phyloP scores from a whole-genome alignment of 35 echinoderm and acorn worm species.

The Stichopus chloronotus region DNA sequence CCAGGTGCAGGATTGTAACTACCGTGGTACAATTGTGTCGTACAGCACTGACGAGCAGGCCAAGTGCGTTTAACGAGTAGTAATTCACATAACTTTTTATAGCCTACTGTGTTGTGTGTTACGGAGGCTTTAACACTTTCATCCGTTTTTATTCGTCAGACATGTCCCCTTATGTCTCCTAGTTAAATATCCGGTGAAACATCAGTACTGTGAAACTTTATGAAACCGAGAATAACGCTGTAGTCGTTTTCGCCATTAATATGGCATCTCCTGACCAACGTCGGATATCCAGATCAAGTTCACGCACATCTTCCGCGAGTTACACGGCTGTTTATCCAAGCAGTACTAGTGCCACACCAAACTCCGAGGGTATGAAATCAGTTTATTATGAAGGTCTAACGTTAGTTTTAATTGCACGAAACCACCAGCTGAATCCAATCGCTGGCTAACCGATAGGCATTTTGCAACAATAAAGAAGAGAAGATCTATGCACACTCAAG shows the following conservation, averaged over 20 bases:
- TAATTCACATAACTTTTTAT: too few relatives aligned
- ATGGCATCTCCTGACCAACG: slow-evolving; percentile 15
- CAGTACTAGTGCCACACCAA: slow-evolving; percentile 17
- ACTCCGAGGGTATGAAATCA: slow-evolving; percentile 8
- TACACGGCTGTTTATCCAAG: slow-evolving; percentile 28
- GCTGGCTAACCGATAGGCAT: neutral
- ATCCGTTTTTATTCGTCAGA: neutral
- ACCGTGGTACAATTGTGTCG: too few relatives aligned
- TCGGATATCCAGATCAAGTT: slow-evolving; percentile 14
- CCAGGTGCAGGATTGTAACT: too few relatives aligned
- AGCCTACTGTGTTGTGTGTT: too few relatives aligned
- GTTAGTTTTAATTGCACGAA: neutral
- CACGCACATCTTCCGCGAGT: neutral
- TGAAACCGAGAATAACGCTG: neutral
- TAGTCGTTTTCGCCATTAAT: neutral
- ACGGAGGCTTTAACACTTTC: too few relatives aligned
- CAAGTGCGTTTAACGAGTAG: too few relatives aligned
- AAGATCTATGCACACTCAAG: neutral
- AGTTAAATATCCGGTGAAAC: neutral
- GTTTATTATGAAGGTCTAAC: neutral
- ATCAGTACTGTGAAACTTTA: neutral
- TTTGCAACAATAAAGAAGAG: too few relatives aligned
- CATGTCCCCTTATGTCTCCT: neutral
- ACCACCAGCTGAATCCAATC: neutral
- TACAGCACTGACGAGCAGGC: too few relatives aligned